These are phyloP conservation scores for Phenganax subtilis DNA, from an alignment of 92 coral and sea anemone species.

Conservation along the genomic window DNA sequence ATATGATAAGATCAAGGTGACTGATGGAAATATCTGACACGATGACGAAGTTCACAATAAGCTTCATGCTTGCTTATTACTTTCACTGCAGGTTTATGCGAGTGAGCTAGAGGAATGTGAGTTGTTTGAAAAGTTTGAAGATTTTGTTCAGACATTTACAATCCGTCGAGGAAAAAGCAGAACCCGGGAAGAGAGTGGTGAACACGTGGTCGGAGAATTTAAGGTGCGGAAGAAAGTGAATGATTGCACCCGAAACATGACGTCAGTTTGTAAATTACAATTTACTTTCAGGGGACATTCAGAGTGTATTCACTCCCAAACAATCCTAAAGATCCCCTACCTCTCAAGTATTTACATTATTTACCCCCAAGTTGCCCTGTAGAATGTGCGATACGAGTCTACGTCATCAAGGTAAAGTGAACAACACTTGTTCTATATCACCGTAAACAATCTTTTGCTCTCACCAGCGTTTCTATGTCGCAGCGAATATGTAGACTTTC, in stretches of 20 bases:
- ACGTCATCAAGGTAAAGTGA: constrained; percentile 72
- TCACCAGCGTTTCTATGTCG: too few relatives aligned
- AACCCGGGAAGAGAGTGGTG: constrained; percentile 69
- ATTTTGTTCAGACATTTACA: constrained; percentile 88
- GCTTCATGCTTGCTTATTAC: neutral
- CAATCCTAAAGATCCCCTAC: constrained; percentile 81
- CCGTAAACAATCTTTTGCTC: too few relatives aligned
- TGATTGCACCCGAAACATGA: too few relatives aligned
- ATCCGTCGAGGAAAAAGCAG: constrained; percentile 87
- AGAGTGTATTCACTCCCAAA: constrained; percentile 91
- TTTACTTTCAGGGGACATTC: constrained; percentile 73
- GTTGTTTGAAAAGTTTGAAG: constrained; percentile 82
- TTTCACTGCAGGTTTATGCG: constrained; percentile 64
- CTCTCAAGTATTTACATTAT: constrained; percentile 76
- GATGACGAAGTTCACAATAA: neutral
- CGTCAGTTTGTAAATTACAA: neutral
- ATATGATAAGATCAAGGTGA: constrained; percentile 85
- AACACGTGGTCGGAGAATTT: constrained; percentile 82
- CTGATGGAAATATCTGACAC: neutral
- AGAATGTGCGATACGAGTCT: constrained; percentile 77
- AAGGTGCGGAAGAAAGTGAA: constrained; percentile 50
- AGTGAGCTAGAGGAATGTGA: constrained; percentile 82
- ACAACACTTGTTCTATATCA: neutral
- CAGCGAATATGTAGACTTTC: too few relatives aligned
- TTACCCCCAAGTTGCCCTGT: constrained; percentile 96